Base-by-base conservation (phyloP, 2,113 vertebrate genomes). In the Donacobius atricapilla region DNA sequence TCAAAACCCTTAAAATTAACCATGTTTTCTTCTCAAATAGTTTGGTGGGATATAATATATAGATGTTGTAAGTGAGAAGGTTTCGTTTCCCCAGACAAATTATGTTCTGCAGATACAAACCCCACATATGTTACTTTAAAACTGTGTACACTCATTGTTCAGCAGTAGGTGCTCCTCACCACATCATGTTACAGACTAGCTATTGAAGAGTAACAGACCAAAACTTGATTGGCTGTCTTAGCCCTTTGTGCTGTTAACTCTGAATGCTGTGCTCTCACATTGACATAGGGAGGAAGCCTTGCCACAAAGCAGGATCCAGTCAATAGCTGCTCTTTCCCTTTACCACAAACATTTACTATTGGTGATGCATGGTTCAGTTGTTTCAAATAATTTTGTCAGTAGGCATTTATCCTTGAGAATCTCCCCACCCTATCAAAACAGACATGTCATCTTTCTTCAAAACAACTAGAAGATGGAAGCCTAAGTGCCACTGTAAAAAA, bases 391-490 rank as follows among this genome's bases (percentile, higher is more conserved):
- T 48, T 85, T 21, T 79, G 54, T 73, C 9, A 4, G 61, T 22
- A 83, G 65, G 57, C 20, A 77, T 31, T 63, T 14, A 60, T 60
- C 60, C 37, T 60, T 71, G 40, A 91, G 53, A 93, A 56, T 80
- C 76, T 83, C 77, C 44, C 68, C 28, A 53, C 53, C 72, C 64
- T 66, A 78, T 22, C 88, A 90, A 95, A 94, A 89, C 37, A 80
- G 64, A 84, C 47, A 90, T 42, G 82, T 90, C 76, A 83, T 31
- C 50, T 90, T 63, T 92, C 37, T 72, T 58, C 76, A 95, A 96
- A 96, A 96, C 94, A 97, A 84, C 56, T 35, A 24, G 9, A 85
- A 80, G 63, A 96, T 2, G 83, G 70, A 95, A 92, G 72, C 24
- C 40, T 58, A 68, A 94, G 84, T 91, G 30, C 35, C 79, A 66